phyloP scores from a whole-genome alignment of 2,888 invertebrate species.

The Metalampra italica region DNA sequence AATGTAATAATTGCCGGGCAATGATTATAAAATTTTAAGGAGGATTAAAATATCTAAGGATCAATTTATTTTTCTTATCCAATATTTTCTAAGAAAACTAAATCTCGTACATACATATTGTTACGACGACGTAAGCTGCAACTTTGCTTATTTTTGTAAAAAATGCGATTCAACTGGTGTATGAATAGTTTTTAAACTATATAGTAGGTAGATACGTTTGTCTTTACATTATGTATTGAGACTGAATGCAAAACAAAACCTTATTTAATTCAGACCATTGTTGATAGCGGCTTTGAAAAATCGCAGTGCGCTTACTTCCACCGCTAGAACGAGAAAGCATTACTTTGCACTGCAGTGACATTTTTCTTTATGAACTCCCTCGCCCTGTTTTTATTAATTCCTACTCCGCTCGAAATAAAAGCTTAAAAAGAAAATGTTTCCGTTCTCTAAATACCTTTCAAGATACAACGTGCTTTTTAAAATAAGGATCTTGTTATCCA shows the following conservation, averaged over 20 bases:
- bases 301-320: background rate
- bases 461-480: slow-evolving; percentile 18
- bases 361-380: slow-evolving; percentile 65
- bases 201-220: too few species aligned
- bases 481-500: slow-evolving; percentile 12
- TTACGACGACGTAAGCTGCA: too few species aligned
- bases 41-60: too few species aligned
- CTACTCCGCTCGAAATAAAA: slow-evolving; percentile 46
- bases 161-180: too few species aligned
- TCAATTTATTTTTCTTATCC: too few species aligned
- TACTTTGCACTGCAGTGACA: slow-evolving; percentile 64
- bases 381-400: slow-evolving; percentile 65
- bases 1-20: too few species aligned
- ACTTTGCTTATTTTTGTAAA: too few species aligned
- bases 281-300: background rate
- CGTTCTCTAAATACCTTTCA: slow-evolving; percentile 26
- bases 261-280: background rate
- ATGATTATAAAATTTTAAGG: too few species aligned
- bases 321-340: slow-evolving; percentile 41
- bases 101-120: too few species aligned
- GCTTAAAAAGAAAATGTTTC: slow-evolving; percentile 44
- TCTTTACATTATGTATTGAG: too few species aligned
- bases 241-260: background rate
- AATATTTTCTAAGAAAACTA: too few species aligned
- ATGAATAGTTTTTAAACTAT: too few species aligned